Base-by-base conservation (phyloP, 2,113 vertebrate species). In the Ochotona princeps region DNA sequence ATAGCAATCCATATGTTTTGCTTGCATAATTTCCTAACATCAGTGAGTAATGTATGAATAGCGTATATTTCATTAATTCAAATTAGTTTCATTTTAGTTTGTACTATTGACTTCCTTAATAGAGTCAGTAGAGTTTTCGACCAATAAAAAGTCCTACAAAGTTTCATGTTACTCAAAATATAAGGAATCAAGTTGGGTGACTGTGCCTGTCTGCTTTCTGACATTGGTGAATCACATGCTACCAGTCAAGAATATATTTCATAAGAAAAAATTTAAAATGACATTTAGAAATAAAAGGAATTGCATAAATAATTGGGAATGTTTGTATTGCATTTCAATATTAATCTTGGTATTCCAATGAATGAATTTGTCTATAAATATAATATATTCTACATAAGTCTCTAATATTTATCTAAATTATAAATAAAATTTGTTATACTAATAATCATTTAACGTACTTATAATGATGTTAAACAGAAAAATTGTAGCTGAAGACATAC, bases 351-450 rank as follows among this genome's bases (percentile, higher is more conserved):
- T 75, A 80, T 82, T 73, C 15, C 4, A 65, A 11, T 82, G 26
- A 70, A 61, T 54, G 23, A 73, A 72, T 79, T 87, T 90, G 12
- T 8, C 32, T 10, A 25, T 1, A 94, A 75, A 93, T 47, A 78
- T 70, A 51, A 51, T 76, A 47, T 20, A 26, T 63, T 67, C 32
- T 10, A 85, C 73, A 75, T 54, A 47, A 30, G 9, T 0, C 65
- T 86, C 81, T 85, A 86, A 28, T 49, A 83, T 72, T 79, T 95
- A 57, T 8, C 14, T 78, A 66, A 90, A 63, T 44, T 84, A 88
- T 72, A 78, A 90, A 70, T 17, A 79, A 65, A 79, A 89, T 75
- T 2, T 69, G n/a, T 30, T 17, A n/a, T 66, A 84, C 57, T 54
- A 83, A 87, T 75, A 94, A 78, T 17, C 9, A 1, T 30, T 76